A percentile compares a stretch with the other conserved stretches of the same genome.
Conservation (phyloP, 2,888 invertebrate species). For the Nymphalis c-album region DNA sequence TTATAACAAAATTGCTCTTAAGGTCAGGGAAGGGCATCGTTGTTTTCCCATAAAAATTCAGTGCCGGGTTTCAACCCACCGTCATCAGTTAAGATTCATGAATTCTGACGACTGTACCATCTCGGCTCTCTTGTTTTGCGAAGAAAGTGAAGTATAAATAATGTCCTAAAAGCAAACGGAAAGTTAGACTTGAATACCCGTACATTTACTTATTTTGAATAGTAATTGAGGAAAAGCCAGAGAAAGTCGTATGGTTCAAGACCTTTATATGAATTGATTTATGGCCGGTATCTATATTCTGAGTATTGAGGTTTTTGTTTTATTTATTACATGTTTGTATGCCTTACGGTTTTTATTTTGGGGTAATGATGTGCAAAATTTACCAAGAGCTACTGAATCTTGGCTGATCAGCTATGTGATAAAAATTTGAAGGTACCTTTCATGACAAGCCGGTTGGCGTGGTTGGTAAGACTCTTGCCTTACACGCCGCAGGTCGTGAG, state of each 20-base stretch:
- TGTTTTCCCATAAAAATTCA: too few relatives aligned
- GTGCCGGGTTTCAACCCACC: background rate
- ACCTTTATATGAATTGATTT: constrained; percentile 25
- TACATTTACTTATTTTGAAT: constrained; percentile 24
- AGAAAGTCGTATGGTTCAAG: constrained; percentile 21
- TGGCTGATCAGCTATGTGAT: too few relatives aligned
- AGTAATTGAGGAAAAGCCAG: constrained; percentile 25
- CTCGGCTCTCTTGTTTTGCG: background rate
- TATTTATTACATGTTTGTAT: background rate
- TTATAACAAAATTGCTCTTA: too few relatives aligned
- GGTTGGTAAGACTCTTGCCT: too few relatives aligned
- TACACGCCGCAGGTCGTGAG: too few relatives aligned
- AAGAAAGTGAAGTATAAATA: constrained; percentile 5
- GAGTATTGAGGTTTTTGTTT: constrained; percentile 4
- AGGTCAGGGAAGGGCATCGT: too few relatives aligned
- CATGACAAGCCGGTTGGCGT: too few relatives aligned
- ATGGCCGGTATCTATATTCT: constrained; percentile 5
- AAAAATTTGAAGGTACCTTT: too few relatives aligned
- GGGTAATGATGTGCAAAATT: background rate
- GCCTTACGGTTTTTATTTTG: background rate
- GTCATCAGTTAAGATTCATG: background rate
- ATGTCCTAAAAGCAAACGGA: constrained; percentile 11
- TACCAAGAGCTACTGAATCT: too few relatives aligned
- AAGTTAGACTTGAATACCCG: constrained; percentile 15
- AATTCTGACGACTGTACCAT: too few relatives aligned